Evolutionary conservation across 2,113 vertebrate genomes (phyloP), one percentile per base, ranked within the genome.

Genomic region (Myrmecophaga tridactyla): DNA sequence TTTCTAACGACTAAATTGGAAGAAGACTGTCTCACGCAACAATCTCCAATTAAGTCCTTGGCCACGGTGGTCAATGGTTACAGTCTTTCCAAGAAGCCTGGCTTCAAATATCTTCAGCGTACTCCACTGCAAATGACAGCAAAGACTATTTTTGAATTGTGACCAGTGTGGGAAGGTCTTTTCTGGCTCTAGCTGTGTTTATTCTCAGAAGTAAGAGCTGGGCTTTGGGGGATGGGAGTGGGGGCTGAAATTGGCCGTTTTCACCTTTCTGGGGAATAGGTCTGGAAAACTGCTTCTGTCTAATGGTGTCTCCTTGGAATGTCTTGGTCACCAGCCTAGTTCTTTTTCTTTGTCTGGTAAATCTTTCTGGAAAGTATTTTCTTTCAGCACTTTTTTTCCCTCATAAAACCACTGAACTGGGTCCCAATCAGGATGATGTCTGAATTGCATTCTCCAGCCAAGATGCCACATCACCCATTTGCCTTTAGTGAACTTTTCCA

Each of bases 291-390:
- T 80, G 73, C 77, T 95, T 90, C 43, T 70, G 90, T 94, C 77
- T 82, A 29, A 93, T 88, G 73, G 90, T 96, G 94, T 92, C 94
- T 94, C 85, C 86, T 63, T 75, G 88, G 96, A 91, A 96, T 86
- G 88, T 89, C 95, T 86, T 92, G 72, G 81, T 93, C 95, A 62
- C 78, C 83, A n/a, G 90, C 73, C 65, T 93, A 51, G 84, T 70
- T 58, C 87, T 89, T 94, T 89, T 88, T 63, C 53, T 95, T 92
- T 76, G 86, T 92, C 89, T 86, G 81, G 65, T 91, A 90, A 90
- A 94, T 96, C 92, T 92, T 97, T 97, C 98, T 94, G 90, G 95
- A 97, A 97, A 92, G 95, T 70, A 36, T 81, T 88, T 86, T 53
- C 65, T 84, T 89, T 70, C 84, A 48, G 39, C 81, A 31, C 85